A percentile compares a stretch with the other conserved stretches of the same genome.
phyloP scores from a whole-genome alignment of 2,113 vertebrate genomes.

The Equus quagga region DNA sequence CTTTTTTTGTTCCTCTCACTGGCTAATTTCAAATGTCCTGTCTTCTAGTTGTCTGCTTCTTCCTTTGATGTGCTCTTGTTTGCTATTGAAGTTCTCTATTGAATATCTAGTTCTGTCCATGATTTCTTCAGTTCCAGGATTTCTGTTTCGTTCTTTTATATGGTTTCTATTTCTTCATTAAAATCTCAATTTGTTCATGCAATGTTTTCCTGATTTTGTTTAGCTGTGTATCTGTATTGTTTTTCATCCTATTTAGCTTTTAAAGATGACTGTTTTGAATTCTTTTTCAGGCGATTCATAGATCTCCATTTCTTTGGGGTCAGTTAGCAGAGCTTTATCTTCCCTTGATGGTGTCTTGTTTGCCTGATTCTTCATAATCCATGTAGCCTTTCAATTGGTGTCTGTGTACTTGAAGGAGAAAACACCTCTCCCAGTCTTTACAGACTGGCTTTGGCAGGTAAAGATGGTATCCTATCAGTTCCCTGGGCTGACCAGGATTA shows the following conservation, averaged over 20 bases:
- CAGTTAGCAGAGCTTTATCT: neutral
- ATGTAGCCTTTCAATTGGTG: neutral
- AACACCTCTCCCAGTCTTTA: neutral
- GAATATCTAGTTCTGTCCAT: neutral
- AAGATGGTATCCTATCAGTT: neutral
- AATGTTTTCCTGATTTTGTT: neutral
- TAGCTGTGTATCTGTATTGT: neutral
- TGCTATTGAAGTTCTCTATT: neutral
- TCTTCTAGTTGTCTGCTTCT: neutral
- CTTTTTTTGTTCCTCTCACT: neutral
- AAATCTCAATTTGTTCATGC: neutral
- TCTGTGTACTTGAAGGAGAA: neutral
- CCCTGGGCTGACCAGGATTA: neutral
- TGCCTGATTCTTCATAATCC: neutral
- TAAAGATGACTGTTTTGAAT: neutral
- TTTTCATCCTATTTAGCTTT: neutral
- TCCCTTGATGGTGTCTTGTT: neutral
- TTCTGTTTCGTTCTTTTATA: neutral
- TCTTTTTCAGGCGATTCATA: neutral
- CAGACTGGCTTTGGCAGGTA: neutral
- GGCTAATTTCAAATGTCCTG: neutral
- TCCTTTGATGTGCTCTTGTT: neutral
- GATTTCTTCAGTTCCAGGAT: neutral
- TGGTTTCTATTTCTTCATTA: neutral
- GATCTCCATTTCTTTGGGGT: neutral